Percentiles rank a stretch among this genome's conserved stretches.
Conservation (phyloP, 1,140 invertebrate genomes). For the Coboldia fuscipes region DNA sequence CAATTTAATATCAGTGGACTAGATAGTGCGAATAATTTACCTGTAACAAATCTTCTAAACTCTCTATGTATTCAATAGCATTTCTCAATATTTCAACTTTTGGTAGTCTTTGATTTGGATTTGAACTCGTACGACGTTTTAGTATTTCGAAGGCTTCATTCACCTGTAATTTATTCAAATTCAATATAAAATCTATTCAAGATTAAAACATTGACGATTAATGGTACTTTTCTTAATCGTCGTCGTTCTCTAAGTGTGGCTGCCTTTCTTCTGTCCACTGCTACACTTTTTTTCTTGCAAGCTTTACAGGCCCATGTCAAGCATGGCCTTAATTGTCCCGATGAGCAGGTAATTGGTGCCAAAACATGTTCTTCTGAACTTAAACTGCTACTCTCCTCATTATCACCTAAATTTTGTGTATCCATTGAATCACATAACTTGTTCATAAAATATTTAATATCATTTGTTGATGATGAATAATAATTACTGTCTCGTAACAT, state of each 20-base stretch:
- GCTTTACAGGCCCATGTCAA: constrained; percentile 91
- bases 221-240: constrained; percentile 64
- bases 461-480: too few species aligned
- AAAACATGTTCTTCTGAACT: constrained; percentile 26
- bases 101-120: constrained; percentile 84
- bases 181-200: too few species aligned
- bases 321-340: constrained; percentile 45
- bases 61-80: constrained; percentile 96
- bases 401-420: constrained; percentile 16
- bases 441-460: too few species aligned
- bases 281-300: constrained; percentile 84
- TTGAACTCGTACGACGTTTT: constrained; percentile 77
- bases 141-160: constrained; percentile 96
- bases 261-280: constrained; percentile 86
- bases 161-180: constrained; percentile 49
- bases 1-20: too few species aligned
- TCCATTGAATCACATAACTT: too few species aligned
- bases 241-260: constrained; percentile 85
- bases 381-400: constrained; percentile 17
- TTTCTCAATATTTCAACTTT: constrained; percentile 94
- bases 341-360: constrained; percentile 22
- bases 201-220: not conserved
- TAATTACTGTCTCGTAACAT: too few species aligned
- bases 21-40: too few species aligned
- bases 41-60: constrained; percentile 66